These are phyloP conservation scores for Embiotoca jacksoni DNA, from an alignment of 2,113 vertebrate genomes.

Conservation along the genomic window DNA sequence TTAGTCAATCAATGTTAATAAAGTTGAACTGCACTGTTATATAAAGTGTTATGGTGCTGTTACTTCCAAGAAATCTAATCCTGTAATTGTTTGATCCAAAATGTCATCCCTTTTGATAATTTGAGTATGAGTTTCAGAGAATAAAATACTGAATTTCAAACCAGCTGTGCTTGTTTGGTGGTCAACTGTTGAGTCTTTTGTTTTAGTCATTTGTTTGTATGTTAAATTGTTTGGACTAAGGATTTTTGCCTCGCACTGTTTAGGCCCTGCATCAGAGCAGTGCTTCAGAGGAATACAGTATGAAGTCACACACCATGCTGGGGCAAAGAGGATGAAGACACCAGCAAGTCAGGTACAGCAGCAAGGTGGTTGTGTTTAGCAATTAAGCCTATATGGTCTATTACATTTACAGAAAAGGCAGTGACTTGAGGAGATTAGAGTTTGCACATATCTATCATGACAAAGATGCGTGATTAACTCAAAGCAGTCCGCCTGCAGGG, in stretches of 20 bases:
- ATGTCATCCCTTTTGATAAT: not conserved
- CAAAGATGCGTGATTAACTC: not conserved
- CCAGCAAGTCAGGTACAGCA: constrained; percentile 8
- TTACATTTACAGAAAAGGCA: not conserved
- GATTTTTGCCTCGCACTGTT: not conserved
- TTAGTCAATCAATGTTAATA: no score
- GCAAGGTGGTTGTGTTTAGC: not conserved
- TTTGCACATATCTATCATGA: not conserved
- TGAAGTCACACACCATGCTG: constrained; percentile 20
- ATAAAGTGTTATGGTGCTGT: no score
- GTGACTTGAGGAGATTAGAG: not conserved
- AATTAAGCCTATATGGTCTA: not conserved
- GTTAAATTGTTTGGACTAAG: not conserved
- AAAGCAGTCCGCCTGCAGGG: constrained; percentile 22
- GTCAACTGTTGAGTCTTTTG: not conserved
- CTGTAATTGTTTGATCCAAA: not conserved
- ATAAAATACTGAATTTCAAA: not conserved
- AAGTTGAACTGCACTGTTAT: not conserved
- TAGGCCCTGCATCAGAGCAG: not conserved
- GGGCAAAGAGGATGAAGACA: constrained; percentile 8
- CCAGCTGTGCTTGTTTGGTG: not conserved
- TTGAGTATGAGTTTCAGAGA: not conserved
- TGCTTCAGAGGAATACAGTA: constrained; percentile 7
- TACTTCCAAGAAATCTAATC: no score
- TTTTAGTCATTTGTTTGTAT: not conserved